These are phyloP conservation scores for Pionites leucogaster DNA, from an alignment of 2,113 vertebrate species.

Conservation along the genomic window DNA sequence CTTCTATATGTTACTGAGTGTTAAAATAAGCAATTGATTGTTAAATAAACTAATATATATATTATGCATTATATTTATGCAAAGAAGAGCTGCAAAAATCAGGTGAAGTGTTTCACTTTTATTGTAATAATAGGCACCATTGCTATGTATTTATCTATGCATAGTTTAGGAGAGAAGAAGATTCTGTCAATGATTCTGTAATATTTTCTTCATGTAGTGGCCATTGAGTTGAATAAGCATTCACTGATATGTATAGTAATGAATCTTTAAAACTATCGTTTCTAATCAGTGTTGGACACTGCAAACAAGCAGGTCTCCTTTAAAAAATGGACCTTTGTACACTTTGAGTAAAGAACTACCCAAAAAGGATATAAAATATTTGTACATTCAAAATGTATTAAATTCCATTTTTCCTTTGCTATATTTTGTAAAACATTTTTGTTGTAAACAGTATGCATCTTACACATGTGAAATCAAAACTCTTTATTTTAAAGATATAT, in stretches of 20 bases:
- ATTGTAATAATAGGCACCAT: slow-evolving; percentile 58
- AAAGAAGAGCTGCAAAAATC: slow-evolving; percentile 56
- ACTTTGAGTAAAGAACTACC: slow-evolving; percentile 73
- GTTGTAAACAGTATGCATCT: slow-evolving; percentile 75
- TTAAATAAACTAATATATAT: slow-evolving; percentile 38
- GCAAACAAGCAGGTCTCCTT: slow-evolving; percentile 59
- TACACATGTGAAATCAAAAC: slow-evolving; percentile 76
- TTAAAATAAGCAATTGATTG: slow-evolving; percentile 53
- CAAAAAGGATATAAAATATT: slow-evolving; percentile 69
- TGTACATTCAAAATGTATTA: slow-evolving; percentile 80
- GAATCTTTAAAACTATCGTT: slow-evolving; percentile 61
- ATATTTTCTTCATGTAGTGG: slow-evolving; percentile 71
- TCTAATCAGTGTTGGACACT: slow-evolving; percentile 62
- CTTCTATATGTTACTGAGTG: slow-evolving; percentile 65
- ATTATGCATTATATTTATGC: slow-evolving; percentile 50
- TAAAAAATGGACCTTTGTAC: slow-evolving; percentile 72
- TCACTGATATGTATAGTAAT: slow-evolving; percentile 69
- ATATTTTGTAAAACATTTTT: slow-evolving; percentile 77
- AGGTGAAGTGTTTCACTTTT: slow-evolving; percentile 57
- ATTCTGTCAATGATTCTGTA: slow-evolving; percentile 70
- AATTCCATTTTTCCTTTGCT: slow-evolving; percentile 72
- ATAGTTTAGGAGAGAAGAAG: slow-evolving; percentile 67
- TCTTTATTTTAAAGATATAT: slow-evolving; percentile 78
- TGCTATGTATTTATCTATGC: slow-evolving; percentile 71
- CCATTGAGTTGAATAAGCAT: slow-evolving; percentile 69